Base-by-base conservation (phyloP, 2,113 vertebrate species). In the Megaleporinus macrocephalus region DNA sequence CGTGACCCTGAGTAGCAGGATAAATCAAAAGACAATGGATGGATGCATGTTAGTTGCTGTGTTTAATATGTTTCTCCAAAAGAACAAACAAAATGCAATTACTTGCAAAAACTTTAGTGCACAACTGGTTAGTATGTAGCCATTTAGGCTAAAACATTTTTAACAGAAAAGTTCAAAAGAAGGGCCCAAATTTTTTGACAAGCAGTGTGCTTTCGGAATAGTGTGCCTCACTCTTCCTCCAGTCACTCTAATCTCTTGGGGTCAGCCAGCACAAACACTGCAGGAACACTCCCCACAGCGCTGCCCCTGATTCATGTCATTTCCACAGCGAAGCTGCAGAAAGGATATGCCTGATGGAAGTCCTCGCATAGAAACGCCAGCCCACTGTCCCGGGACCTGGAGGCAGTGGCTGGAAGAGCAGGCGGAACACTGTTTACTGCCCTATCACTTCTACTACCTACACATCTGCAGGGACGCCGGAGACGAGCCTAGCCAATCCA, bases 401-500 rank as follows among this genome's bases (percentile, higher is more conserved):
- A n/a, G 29, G 41, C 44, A 20, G 61, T 13, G 27, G 22, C 26
- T 59, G 49, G 61, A 22, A 55, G 49, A 76, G 26, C 24, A 22
- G 53, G 22, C 0, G 14, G 63, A 30, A 16, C 0, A 11, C 30
- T 70, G 70, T 68, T 73, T 49, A 59, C 62, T 30, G 18, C 29
- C 49, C 29, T 76, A 51, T 71, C 12, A 10, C 16, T 61, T 70
- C 53, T 63, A 44, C 49, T 12, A 61, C 53, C 51, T 59, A 65
- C 73, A 44, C 63, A 76, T 82, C 53, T 79, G 62, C 29, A 20
- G 79, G 63, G 49, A 55, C 11, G 5, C 30, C 24, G 30, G 72
- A 68, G 27, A 73, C 59, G 27, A 68, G 62, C 53, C 10, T 41
- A 29, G 55, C 20, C 53, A 81, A 74, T 36, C 36, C 75, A 81